phyloP scores from a whole-genome alignment of 2,113 vertebrate genomes.

The Hemibagrus wyckioides region DNA sequence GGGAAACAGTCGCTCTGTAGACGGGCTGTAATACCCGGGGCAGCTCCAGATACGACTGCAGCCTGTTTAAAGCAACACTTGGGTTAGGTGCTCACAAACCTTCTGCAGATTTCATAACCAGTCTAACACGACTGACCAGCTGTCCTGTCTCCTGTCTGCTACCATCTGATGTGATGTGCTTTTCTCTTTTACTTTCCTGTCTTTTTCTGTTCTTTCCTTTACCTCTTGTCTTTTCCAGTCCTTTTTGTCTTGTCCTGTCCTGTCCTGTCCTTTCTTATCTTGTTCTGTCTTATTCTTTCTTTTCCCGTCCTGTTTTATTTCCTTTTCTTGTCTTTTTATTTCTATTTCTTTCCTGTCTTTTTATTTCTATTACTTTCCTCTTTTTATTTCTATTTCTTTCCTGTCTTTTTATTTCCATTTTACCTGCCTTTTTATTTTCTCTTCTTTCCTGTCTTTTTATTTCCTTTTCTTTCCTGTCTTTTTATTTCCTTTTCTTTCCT shows the following conservation, averaged over 20 bases:
- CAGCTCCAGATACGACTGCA: slow-evolving; percentile 50
- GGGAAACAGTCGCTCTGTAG: slow-evolving; percentile 59
- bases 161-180: neutral
- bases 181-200: neutral
- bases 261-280: slow-evolving; percentile 6
- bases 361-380: no score
- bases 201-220: neutral
- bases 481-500: neutral
- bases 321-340: neutral
- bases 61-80: neutral
- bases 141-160: neutral
- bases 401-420: no score
- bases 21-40: slow-evolving; percentile 47
- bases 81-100: neutral
- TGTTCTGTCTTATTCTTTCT: neutral
- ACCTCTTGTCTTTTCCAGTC: neutral
- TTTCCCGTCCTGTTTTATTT: neutral
- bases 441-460: neutral
- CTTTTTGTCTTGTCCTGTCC: neutral
- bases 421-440: no score
- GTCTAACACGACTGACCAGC: neutral
- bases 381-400: no score
- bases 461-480: neutral
- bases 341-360: neutral
- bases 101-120: neutral